Base-by-base conservation (phyloP, 2,797 vertebrate genomes). In the Phyllotis vaccarum region DNA sequence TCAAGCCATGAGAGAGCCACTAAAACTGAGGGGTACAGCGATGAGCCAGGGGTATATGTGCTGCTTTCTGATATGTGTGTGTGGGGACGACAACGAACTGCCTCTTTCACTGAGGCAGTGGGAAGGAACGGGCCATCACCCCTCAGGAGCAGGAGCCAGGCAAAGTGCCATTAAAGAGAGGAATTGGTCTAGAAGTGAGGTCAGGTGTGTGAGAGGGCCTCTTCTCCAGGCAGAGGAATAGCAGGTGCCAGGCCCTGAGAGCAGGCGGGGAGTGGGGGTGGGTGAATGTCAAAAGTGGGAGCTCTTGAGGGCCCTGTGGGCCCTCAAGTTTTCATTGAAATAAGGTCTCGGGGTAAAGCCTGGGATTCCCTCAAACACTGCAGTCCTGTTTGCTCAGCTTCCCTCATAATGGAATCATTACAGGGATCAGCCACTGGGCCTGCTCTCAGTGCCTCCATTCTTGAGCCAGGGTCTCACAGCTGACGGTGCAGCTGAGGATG, bases 161-260 rank as follows among this genome's bases (percentile, higher is more conserved):
- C 6, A 66, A 8, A 40, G n/a, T 46, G 81, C 81, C 60, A 79
- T 62, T 43, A 56, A 3, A 31, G 70, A 40, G 52, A 64, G n/a
- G 43, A 64, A 86, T 66, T 86, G 40, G 52, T 21, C 34, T 74
- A 52, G 66, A 52, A 75, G 37, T n/a, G 24, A 70, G 70, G 79
- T 60, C 74, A 58, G 58, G 13, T 8, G 34, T 17, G 2, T 34
- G 17, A 2, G 17, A 64, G 34, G 1, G 7, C 0, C 0, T 40
- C 80, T 82, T 17, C 70, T 75, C 6, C 17, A 75, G 90, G 75
- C 5, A 0, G 27, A 37, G 5, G 29, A 66, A 10, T 29, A 43
- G 79, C 82, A 60, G 82, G 60, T 37, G 22, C 56, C n/a, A 43
- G 72, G 37, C 19, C 29, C 62, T 19, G 64, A 87, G 90, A 58